Conservation (phyloP, 2,113 vertebrate species). For the Hyperoodon ampullatus region DNA sequence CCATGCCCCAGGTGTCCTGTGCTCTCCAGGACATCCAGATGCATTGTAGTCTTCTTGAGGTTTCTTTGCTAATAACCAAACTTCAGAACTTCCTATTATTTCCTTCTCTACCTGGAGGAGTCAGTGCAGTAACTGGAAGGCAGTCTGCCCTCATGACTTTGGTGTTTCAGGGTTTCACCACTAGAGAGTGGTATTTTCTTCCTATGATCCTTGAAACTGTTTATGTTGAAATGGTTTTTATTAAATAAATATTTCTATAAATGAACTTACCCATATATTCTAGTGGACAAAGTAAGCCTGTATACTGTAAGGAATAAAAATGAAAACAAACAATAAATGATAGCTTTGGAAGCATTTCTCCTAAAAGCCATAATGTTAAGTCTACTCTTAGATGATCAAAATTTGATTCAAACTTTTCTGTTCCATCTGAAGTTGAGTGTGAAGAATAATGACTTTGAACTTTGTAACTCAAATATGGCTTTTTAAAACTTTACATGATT, state of each 20-base stretch:
- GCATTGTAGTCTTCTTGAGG: not conserved
- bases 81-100: not conserved
- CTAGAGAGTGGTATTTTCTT: not conserved
- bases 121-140: not conserved
- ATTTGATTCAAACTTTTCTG: not conserved
- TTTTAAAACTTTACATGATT: not conserved
- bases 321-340: not conserved
- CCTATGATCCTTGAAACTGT: not conserved
- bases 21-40: not conserved
- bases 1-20: not conserved
- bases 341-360: conserved; percentile 1
- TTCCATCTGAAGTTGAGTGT: not conserved
- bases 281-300: not conserved
- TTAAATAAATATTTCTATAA: conserved; percentile 12
- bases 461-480: not conserved
- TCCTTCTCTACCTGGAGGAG: not conserved
- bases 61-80: not conserved
- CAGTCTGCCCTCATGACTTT: not conserved
- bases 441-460: not conserved
- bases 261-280: not conserved
- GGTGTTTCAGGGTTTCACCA: not conserved
- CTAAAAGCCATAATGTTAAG: not conserved
- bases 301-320: not conserved
- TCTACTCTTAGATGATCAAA: not conserved
- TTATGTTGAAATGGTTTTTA: conserved; percentile 15